Percentiles rank a stretch among this genome's conserved stretches.
phyloP scores from a whole-genome alignment of 2,797 vertebrate species.

The Podargus strigoides region DNA sequence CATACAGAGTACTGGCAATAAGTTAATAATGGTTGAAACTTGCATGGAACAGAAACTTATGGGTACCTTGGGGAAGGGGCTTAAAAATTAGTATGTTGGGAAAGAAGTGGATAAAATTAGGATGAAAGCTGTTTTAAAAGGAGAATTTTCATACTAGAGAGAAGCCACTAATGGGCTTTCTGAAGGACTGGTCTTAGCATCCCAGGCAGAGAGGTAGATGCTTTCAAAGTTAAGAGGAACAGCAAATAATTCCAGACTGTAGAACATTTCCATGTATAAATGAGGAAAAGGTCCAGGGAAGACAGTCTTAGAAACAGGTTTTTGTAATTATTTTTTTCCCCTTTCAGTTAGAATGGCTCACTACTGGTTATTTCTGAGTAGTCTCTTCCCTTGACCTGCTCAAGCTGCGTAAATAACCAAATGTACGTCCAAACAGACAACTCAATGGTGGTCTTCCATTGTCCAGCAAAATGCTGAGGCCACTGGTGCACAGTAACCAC shows the following conservation, averaged over 20 bases:
- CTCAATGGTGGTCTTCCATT: not conserved
- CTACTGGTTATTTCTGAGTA: not conserved
- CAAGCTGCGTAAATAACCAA: not conserved
- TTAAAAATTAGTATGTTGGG: not conserved
- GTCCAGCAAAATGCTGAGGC: not conserved
- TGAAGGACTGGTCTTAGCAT: not conserved
- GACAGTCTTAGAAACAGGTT: not conserved
- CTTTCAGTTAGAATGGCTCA: not conserved
- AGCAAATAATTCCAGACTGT: not conserved
- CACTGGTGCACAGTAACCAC: not conserved
- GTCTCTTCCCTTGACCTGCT: not conserved
- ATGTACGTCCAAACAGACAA: not conserved
- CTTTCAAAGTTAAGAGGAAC: not conserved
- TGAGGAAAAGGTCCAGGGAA: not conserved
- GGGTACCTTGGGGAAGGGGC: not conserved
- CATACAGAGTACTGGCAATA: accelerated
- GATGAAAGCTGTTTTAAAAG: not conserved
- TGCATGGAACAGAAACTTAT: not conserved
- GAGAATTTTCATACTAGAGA: not conserved
- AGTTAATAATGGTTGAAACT: not conserved
- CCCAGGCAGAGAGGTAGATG: not conserved
- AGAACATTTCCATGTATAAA: not conserved
- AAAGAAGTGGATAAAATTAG: not conserved
- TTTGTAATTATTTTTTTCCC: not conserved
- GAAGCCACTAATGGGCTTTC: not conserved